A percentile compares a stretch with the other conserved stretches of the same genome.
Evolutionary conservation across 92 coral and sea anemone genomes (phyloP).

Genomic region (Bergia puertoricense): DNA sequence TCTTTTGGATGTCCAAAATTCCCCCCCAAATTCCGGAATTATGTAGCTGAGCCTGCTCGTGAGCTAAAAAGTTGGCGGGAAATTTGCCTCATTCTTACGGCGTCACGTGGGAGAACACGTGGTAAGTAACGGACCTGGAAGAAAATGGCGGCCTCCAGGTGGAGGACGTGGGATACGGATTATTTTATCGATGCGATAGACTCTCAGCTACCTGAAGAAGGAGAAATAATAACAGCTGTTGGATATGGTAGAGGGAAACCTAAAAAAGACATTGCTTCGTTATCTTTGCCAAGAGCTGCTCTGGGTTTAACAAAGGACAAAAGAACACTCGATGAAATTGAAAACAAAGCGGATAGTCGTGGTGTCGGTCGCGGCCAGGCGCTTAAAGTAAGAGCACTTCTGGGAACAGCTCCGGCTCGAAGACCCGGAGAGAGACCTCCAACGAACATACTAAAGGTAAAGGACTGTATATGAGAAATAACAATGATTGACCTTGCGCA

Average conservation of each 20-base stretch:
- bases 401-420: slow-evolving; percentile 56
- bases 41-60: too few relatives aligned
- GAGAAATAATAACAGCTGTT: slow-evolving; percentile 59
- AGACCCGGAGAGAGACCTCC: slow-evolving; percentile 51
- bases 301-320: slow-evolving; percentile 43
- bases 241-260: slow-evolving; percentile 69
- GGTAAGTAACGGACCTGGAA: background rate
- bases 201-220: slow-evolving; percentile 58
- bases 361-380: slow-evolving; percentile 51
- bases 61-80: too few relatives aligned
- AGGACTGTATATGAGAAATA: background rate
- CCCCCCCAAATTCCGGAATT: too few relatives aligned
- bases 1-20: too few relatives aligned
- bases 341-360: background rate
- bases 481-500: background rate
- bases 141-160: slow-evolving; percentile 57
- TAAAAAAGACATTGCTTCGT: slow-evolving; percentile 45
- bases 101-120: background rate
- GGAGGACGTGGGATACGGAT: slow-evolving; percentile 70
- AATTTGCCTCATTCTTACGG: too few relatives aligned
- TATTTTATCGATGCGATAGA: slow-evolving; percentile 55
- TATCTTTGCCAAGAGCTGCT: slow-evolving; percentile 63
- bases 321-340: background rate
- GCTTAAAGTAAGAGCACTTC: slow-evolving; percentile 64
- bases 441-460: slow-evolving; percentile 13